These are phyloP conservation scores for Acanthococcus lagerstroemiae DNA, from an alignment of 2,888 invertebrate genomes.

Conservation along the genomic window DNA sequence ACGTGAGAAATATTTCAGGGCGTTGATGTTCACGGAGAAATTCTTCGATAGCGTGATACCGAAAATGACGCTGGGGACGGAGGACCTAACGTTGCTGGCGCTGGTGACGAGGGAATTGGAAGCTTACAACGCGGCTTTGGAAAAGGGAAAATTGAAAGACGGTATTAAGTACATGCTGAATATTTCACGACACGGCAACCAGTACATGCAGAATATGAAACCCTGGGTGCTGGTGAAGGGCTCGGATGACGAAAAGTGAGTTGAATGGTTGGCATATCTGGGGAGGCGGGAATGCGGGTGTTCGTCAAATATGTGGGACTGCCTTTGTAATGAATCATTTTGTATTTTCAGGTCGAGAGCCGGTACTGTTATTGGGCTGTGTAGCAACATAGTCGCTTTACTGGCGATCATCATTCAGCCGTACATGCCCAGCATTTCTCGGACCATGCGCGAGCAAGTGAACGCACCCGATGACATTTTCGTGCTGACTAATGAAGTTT, in stretches of 20 bases:
- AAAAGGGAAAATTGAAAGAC: constrained; percentile 70
- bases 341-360: constrained; percentile 51
- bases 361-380: constrained; percentile 74
- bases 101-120: constrained; percentile 66
- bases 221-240: constrained; percentile 94
- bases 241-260: constrained; percentile 60
- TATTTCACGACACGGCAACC: constrained; percentile 88
- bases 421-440: constrained; percentile 76
- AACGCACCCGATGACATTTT: constrained; percentile 48
- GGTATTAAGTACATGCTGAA: constrained; percentile 72
- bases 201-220: constrained; percentile 86
- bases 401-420: constrained; percentile 75
- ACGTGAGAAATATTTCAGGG: constrained; percentile 47
- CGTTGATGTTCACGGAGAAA: constrained; percentile 77
- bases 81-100: constrained; percentile 65
- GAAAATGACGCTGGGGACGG: constrained; percentile 50
- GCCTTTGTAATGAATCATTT: neutral
- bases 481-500: constrained; percentile 44
- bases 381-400: constrained; percentile 67
- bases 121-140: constrained; percentile 61
- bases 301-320: neutral
- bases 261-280: too few species aligned
- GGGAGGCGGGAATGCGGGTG: neutral
- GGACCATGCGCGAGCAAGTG: constrained; percentile 61
- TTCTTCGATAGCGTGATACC: constrained; percentile 65